Evolutionary conservation across 1,140 invertebrate genomes (phyloP).

Genomic region (Eumeta japonica): DNA sequence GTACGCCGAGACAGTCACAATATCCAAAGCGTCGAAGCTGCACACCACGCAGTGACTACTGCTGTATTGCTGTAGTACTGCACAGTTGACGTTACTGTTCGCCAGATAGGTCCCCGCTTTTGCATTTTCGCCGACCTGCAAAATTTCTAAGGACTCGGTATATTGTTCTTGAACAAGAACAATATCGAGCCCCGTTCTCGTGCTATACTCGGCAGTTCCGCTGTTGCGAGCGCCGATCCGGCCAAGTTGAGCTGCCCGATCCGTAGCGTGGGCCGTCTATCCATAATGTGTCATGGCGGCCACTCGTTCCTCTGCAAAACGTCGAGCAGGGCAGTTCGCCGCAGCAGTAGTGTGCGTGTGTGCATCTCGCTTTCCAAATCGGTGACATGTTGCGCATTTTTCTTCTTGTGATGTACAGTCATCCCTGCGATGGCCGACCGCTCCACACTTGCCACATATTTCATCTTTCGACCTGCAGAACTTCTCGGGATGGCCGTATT

Average conservation of each 20-base stretch:
- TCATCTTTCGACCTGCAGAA: slow-evolving; percentile 5
- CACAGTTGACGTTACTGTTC: background rate
- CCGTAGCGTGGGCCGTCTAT: background rate
- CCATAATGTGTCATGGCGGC: slow-evolving; percentile 1
- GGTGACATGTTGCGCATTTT: slow-evolving; percentile 9
- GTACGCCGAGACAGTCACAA: slow-evolving; percentile 9
- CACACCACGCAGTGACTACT: slow-evolving; percentile 5
- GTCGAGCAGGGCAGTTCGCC: slow-evolving; percentile 5
- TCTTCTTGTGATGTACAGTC: background rate
- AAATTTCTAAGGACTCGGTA: background rate
- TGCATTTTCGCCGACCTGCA: background rate
- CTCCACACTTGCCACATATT: slow-evolving; percentile 12
- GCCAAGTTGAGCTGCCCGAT: slow-evolving; percentile 12
- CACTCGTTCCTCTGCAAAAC: slow-evolving; percentile 5
- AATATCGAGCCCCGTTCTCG: slow-evolving; percentile 6
- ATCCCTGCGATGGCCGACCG: background rate
- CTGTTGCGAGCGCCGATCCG: slow-evolving; percentile 7
- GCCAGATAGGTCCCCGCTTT: slow-evolving; percentile 4
- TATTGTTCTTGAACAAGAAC: slow-evolving; percentile 14
- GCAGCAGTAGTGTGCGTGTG: slow-evolving; percentile 2
- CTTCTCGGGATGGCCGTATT: slow-evolving; percentile 12
- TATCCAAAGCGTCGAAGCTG: background rate
- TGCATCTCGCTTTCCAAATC: slow-evolving; percentile 2
- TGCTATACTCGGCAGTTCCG: slow-evolving; percentile 11
- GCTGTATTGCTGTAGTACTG: slow-evolving; percentile 5